Conservation (phyloP, 30 jellyfish, hydroid and myxozoan genomes). For the Turritopsis dohrnii region DNA sequence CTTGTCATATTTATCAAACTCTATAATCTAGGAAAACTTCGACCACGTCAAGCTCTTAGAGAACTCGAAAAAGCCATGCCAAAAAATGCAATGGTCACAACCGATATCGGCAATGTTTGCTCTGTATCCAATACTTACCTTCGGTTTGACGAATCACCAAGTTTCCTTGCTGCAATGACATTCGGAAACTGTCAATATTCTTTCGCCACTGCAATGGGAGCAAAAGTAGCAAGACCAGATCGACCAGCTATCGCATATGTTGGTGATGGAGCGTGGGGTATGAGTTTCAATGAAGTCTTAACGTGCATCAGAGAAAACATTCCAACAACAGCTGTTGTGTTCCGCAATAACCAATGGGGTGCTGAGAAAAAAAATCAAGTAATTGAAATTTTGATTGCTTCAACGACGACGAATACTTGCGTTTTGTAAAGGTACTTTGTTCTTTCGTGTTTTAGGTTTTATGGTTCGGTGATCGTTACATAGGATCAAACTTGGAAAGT, state of each 20-base stretch:
- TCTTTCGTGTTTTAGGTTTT: constrained; percentile 34
- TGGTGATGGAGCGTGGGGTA: constrained; percentile 98
- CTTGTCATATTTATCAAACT: no score
- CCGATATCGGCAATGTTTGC: constrained; percentile 77
- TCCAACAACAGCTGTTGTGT: constrained; percentile 74
- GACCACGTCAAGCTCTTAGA: constrained; percentile 63
- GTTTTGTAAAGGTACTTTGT: background rate
- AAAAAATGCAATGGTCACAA: constrained; percentile 63
- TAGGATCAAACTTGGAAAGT: constrained; percentile 52
- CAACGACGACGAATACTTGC: background rate
- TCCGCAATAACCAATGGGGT: constrained; percentile 77
- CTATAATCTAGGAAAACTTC: constrained; percentile 29
- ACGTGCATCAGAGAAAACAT: constrained; percentile 65
- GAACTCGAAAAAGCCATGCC: constrained; percentile 82
- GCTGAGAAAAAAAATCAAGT: constrained; percentile 87
- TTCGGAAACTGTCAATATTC: constrained; percentile 78
- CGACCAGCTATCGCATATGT: constrained; percentile 80
- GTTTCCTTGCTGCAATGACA: constrained; percentile 82
- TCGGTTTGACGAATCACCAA: constrained; percentile 51
- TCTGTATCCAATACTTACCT: constrained; percentile 66
- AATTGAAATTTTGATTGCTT: background rate
- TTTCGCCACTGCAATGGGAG: constrained; percentile 77
- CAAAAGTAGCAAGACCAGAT: constrained; percentile 68
- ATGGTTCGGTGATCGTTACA: constrained; percentile 80
- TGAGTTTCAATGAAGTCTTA: constrained; percentile 60